A percentile compares a stretch with the other conserved stretches of the same genome.
phyloP scores from a whole-genome alignment of 2,797 vertebrate genomes.

The Chrysocyon brachyurus region DNA sequence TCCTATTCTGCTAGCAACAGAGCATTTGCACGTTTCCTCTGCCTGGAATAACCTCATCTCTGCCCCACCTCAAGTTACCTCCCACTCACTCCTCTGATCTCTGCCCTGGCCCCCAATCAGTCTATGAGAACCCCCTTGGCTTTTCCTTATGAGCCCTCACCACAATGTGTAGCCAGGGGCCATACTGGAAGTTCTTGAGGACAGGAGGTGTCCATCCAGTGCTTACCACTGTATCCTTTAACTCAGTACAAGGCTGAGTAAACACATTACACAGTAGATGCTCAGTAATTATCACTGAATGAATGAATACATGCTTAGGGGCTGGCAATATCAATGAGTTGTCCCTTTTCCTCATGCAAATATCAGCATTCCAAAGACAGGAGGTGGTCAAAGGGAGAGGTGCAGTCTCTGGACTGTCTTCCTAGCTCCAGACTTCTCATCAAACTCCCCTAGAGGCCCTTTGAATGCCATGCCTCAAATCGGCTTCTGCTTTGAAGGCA shows the following conservation, averaged over 20 bases:
- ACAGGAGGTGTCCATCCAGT: background rate
- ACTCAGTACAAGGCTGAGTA: accelerated
- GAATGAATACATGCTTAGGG: background rate
- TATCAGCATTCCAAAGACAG: background rate
- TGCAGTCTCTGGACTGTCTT: background rate
- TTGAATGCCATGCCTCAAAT: background rate
- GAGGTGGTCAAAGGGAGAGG: background rate
- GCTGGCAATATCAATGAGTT: background rate
- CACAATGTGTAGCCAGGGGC: background rate
- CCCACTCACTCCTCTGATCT: background rate
- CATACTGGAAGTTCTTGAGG: background rate
- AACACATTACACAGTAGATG: background rate
- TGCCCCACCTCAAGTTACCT: background rate
- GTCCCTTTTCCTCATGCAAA: background rate
- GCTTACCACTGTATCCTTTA: background rate
- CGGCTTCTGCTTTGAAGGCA: background rate
- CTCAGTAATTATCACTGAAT: background rate
- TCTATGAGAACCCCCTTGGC: background rate
- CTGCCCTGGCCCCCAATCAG: background rate
- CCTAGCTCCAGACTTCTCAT: background rate
- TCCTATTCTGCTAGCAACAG: background rate
- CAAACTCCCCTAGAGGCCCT: background rate
- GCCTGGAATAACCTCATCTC: background rate
- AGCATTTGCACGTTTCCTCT: background rate
- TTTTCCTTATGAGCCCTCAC: background rate